Conservation (phyloP, 2,888 invertebrate genomes). For the Phortica magna region DNA sequence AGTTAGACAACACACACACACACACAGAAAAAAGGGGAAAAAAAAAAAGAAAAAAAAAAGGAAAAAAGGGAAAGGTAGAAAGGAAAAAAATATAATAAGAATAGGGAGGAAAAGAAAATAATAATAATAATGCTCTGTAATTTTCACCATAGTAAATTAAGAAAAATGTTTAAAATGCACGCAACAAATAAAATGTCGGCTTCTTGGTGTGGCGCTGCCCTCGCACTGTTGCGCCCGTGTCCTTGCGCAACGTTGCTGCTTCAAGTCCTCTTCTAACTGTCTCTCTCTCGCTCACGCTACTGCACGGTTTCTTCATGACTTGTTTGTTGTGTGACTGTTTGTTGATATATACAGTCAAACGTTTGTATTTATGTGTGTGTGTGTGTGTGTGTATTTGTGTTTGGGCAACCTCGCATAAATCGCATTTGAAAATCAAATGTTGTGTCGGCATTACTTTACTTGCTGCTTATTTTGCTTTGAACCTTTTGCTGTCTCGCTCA, state of each 20-base stretch:
- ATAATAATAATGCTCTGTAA: neutral
- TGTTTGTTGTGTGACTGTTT: neutral
- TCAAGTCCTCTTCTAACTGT: too few species aligned
- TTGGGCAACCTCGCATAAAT: neutral
- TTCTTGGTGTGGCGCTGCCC: neutral
- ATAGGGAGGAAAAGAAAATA: too few species aligned
- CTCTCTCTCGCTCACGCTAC: too few species aligned
- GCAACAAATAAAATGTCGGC: neutral
- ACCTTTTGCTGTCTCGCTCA: conserved; percentile 29
- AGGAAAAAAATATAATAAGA: too few species aligned
- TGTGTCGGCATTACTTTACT: neutral
- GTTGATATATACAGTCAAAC: neutral
- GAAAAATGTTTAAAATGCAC: conserved; percentile 25
- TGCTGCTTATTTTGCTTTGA: conserved; percentile 8
- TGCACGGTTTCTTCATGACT: neutral
- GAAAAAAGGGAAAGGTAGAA: too few species aligned
- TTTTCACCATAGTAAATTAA: conserved; percentile 33
- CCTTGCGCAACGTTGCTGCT: neutral
- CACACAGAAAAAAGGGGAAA: too few species aligned
- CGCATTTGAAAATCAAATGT: conserved; percentile 12
- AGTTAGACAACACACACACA: too few species aligned
- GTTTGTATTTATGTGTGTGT: neutral
- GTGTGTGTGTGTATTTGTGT: neutral
- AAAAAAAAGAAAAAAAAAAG: too few species aligned
- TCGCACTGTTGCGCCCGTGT: neutral